Percentiles rank a stretch among this genome's conserved stretches.
Evolutionary conservation across 1,140 invertebrate species (phyloP).

Genomic region (Planococcus citri): DNA sequence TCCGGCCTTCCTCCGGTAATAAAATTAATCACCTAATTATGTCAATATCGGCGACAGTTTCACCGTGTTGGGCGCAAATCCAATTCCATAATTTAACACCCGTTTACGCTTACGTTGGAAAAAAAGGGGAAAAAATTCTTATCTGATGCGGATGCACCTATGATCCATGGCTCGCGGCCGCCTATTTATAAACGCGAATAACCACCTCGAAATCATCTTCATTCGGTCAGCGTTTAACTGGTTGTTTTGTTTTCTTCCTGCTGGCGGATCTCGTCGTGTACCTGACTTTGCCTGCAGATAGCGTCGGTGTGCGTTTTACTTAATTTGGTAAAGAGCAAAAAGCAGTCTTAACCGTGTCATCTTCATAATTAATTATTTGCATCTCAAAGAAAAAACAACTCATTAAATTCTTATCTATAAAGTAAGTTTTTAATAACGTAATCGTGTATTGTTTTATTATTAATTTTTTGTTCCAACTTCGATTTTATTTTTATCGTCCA

Average conservation of each 20-base stretch:
- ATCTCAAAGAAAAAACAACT: background rate
- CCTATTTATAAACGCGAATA: background rate
- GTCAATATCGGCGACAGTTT: too few relatives aligned
- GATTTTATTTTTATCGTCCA: too few relatives aligned
- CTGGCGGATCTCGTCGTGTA: background rate
- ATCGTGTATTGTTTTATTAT: background rate
- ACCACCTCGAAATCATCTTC: background rate
- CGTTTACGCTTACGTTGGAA: too few relatives aligned
- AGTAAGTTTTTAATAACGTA: background rate
- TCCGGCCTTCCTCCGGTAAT: too few relatives aligned
- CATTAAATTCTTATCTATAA: background rate
- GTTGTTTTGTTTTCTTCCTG: background rate
- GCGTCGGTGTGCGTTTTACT: background rate
- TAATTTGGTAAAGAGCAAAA: background rate
- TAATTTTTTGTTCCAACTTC: background rate
- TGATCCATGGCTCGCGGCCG: background rate
- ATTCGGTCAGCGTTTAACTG: background rate
- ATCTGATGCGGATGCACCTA: background rate
- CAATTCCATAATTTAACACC: too few relatives aligned
- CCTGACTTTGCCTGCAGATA: background rate
- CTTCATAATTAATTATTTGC: slow-evolving; percentile 4
- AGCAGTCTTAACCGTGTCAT: slow-evolving; percentile 6
- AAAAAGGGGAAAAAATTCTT: too few relatives aligned
- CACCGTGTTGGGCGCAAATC: too few relatives aligned
- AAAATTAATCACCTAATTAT: too few relatives aligned